Percentiles rank a stretch among this genome's conserved stretches.
phyloP scores from a whole-genome alignment of 2,888 invertebrate genomes.

The Dorcus parallelipipedus region DNA sequence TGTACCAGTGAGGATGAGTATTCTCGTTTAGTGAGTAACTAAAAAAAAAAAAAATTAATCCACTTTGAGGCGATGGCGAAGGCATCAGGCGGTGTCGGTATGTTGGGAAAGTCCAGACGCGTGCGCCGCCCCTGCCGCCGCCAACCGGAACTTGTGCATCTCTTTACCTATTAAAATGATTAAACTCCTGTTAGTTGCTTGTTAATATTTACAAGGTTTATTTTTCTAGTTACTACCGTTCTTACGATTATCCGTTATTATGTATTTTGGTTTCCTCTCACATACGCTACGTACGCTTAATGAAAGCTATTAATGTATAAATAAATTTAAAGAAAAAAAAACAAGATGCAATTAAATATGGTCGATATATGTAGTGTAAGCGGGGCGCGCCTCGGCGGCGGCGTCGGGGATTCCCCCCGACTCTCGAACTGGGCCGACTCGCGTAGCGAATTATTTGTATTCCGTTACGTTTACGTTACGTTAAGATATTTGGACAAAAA shows the following conservation, averaged over 20 bases:
- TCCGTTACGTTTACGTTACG: background rate
- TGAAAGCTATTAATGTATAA: background rate
- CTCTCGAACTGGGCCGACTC: background rate
- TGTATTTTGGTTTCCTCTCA: too few relatives aligned
- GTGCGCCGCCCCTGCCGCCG: background rate
- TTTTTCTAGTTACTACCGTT: conserved; percentile 1
- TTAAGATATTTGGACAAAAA: background rate
- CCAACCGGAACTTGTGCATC: background rate
- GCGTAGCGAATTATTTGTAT: background rate
- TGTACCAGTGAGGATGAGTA: too few relatives aligned
- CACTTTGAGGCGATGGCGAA: too few relatives aligned
- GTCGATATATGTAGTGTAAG: too few relatives aligned
- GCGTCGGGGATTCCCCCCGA: too few relatives aligned
- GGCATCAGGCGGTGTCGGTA: too few relatives aligned
- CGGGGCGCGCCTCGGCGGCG: too few relatives aligned
- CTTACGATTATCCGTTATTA: background rate
- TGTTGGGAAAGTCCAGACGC: too few relatives aligned
- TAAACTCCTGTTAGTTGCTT: background rate
- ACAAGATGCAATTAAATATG: background rate
- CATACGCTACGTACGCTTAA: background rate
- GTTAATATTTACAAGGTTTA: background rate
- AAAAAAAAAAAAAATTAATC: too few relatives aligned
- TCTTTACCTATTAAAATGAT: background rate
- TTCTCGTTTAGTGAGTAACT: too few relatives aligned
- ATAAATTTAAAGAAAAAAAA: background rate